Conservation (phyloP, 2,113 vertebrate genomes). For the Abramis brama region DNA sequence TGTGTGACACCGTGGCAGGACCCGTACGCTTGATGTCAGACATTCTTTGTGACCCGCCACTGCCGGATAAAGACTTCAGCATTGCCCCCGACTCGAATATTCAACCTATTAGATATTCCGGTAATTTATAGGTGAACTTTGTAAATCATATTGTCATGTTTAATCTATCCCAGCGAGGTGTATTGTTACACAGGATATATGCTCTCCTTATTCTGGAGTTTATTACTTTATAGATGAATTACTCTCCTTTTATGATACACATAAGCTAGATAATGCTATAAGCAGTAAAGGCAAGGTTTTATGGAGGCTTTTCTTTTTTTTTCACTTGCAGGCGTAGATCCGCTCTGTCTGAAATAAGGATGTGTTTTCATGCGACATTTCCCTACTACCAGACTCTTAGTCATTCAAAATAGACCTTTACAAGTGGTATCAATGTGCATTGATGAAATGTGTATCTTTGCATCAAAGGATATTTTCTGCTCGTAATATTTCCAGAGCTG, state of each 20-base stretch:
- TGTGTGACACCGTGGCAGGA: conserved; percentile 76
- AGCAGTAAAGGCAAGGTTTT: conserved; percentile 72
- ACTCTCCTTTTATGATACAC: conserved; percentile 74
- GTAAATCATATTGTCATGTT: conserved; percentile 73
- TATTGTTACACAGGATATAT: conserved; percentile 74
- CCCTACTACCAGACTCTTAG: conserved; percentile 11
- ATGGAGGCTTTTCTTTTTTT: conserved; percentile 63
- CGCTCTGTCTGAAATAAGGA: background rate
- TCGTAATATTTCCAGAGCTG: background rate
- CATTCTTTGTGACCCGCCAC: conserved; percentile 49
- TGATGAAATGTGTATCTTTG: background rate
- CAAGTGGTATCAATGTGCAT: background rate
- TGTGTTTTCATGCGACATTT: conserved; percentile 3
- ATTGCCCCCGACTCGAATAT: conserved; percentile 55
- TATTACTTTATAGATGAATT: conserved; percentile 73
- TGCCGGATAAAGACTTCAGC: conserved; percentile 44
- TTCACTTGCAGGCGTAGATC: conserved; percentile 29
- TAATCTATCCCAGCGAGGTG: conserved; percentile 70
- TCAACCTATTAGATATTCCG: conserved; percentile 71
- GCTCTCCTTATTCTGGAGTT: conserved; percentile 71
- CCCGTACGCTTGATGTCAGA: conserved; percentile 71
- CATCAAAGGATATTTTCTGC: background rate
- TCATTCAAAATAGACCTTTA: conserved; percentile 27
- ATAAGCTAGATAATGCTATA: conserved; percentile 76
- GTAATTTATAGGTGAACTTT: conserved; percentile 74